These are phyloP conservation scores for Xanthorhoe designata DNA, from an alignment of 2,888 invertebrate genomes.

Conservation along the genomic window DNA sequence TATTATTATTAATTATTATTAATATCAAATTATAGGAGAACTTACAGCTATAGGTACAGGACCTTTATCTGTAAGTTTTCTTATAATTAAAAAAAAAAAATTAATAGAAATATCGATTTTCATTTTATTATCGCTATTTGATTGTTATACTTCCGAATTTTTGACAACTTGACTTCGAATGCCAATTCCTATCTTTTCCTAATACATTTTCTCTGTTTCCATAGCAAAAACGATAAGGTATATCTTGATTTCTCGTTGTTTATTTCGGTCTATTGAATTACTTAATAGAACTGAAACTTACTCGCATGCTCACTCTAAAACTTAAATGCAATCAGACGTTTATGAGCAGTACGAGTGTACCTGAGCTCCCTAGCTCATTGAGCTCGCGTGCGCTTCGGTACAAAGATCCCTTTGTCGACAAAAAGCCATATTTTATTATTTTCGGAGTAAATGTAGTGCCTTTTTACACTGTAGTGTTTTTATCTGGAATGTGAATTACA, in stretches of 20 bases:
- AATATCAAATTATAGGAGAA: too few relatives aligned
- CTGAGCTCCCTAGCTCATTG: conserved; percentile 1
- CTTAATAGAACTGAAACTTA: neutral
- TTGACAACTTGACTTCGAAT: too few relatives aligned
- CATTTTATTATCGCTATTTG: too few relatives aligned
- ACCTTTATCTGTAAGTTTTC: too few relatives aligned
- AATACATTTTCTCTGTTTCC: too few relatives aligned
- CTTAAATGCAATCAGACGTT: neutral
- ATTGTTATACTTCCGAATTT: too few relatives aligned
- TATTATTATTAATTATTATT: too few relatives aligned
- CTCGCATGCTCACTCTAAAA: neutral
- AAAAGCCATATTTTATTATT: conserved; percentile 6
- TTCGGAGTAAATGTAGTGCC: neutral
- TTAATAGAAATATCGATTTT: too few relatives aligned
- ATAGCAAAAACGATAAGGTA: too few relatives aligned
- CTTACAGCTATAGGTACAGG: too few relatives aligned
- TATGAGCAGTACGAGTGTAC: neutral
- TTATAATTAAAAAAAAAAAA: too few relatives aligned
- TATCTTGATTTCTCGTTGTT: neutral
- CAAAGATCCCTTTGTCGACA: conserved; percentile 6
- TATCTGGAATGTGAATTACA: neutral
- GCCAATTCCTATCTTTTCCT: too few relatives aligned
- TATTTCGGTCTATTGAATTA: neutral
- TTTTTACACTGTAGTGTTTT: neutral
- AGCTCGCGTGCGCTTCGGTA: conserved; percentile 2